Base-by-base conservation (phyloP, 2,888 invertebrate genomes). In the Noctua pronuba region DNA sequence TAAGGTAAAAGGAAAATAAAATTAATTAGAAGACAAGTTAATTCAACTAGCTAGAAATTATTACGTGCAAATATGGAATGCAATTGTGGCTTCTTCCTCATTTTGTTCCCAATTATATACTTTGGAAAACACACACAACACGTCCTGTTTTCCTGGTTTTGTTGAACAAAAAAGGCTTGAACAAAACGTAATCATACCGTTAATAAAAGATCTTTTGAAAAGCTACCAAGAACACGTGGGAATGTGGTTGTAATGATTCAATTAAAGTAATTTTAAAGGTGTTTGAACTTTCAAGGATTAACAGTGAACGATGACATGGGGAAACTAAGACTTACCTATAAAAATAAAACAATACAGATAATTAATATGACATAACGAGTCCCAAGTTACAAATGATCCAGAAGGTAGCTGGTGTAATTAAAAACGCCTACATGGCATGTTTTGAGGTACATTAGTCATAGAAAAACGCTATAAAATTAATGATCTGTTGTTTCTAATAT, bases 391-490 rank as follows among this genome's bases (percentile, higher is more conserved):
- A 66, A 80, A 77, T 85, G 64, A 75, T 68, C 73, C 49, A 74
- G 11, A 70, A 79, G 88, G 73, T 79, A 78, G 64, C 31, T 66
- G 38, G 38, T 76, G 31, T 75, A 79, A 85, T 85, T 83, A 88
- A 80, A 80, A 79, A 65, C 83, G 49, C 88, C 88, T 76, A 88
- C 87, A 66, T 58, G 11, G 16, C 60, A 55, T 55, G 69, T 75
- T 83, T 86, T 87, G 72, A 46, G 79, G 13, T 68, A 69, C 62
- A 73, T 84, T 80, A 84, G 82, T 88, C 85, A 87, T 78, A 72
- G 75, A 87, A 79, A 81, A 75, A 64, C 58, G 1, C 64, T 31
- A 71, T 67, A 11, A 41, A 66, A 77, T 64, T 83, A 77, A 85
- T 80, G 66, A 67, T 82, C 64, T 73, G 72, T 74, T 75, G 79